Conservation (phyloP, 64 coral and sea anemone species). For the Orbicella faveolata region DNA sequence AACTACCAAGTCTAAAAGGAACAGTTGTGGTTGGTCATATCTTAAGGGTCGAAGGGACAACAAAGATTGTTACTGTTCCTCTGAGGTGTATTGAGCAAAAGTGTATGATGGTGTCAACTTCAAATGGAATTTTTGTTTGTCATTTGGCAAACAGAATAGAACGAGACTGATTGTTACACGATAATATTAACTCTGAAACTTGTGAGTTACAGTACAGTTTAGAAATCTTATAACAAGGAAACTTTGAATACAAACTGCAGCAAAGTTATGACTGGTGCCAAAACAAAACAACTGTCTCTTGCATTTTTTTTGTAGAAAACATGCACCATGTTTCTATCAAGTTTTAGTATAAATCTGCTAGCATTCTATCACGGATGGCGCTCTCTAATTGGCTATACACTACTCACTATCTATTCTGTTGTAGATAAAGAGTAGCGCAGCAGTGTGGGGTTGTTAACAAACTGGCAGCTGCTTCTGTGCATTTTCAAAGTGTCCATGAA, state of each 20-base stretch:
- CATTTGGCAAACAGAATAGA: slow-evolving; percentile 63
- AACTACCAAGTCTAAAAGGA: slow-evolving; percentile 34
- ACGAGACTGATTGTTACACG: slow-evolving; percentile 35
- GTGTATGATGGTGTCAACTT: slow-evolving; percentile 28
- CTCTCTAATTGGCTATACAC: too few species aligned
- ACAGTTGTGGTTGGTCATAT: slow-evolving; percentile 33
- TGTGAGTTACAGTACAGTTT: not conserved
- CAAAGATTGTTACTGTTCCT: slow-evolving; percentile 40
- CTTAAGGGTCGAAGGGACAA: slow-evolving; percentile 13
- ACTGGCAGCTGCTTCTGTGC: too few species aligned
- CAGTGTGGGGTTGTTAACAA: too few species aligned
- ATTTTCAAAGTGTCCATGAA: too few species aligned
- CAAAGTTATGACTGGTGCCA: slow-evolving; percentile 11
- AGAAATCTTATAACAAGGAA: not conserved
- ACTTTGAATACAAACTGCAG: slow-evolving; percentile 17
- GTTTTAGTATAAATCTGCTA: too few species aligned
- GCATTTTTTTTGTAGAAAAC: too few species aligned
- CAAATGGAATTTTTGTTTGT: slow-evolving; percentile 43
- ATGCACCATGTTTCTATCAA: too few species aligned
- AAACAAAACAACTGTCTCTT: slow-evolving; percentile 25
- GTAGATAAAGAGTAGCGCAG: too few species aligned
- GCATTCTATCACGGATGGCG: too few species aligned
- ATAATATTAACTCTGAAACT: slow-evolving; percentile 24
- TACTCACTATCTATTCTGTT: too few species aligned
- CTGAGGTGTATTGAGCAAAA: slow-evolving; percentile 45